Evolutionary conservation across 2,888 invertebrate species (phyloP), one percentile per base, ranked within the genome.

Genomic region (Brachynemurus nebulosus): DNA sequence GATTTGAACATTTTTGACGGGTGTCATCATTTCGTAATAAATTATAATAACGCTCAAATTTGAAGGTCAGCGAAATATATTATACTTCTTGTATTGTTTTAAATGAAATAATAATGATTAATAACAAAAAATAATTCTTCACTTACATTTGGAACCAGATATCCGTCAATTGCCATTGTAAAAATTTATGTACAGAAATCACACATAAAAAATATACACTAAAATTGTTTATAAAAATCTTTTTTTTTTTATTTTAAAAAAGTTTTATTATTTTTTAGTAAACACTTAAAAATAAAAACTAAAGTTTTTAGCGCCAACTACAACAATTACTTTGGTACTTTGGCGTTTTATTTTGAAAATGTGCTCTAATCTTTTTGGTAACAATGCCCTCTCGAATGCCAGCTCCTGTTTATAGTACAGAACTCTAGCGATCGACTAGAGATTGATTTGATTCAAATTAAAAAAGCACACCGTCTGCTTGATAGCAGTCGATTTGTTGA

Each of bases 401-500:
- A 30, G 30, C 30, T 30, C 30, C 30, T 30, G 30, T 30, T 12
- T 30, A 30, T 30, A 30, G 14, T 14, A 30, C 30, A 30, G 30
- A 30, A 30, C 30, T 30, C 30, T 12, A 30, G 30, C 30, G n/a
- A 30, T 30, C 30, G 30, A 30, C 30, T 30, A 30, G 30, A 30
- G 30, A 30, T 30, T 30, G 30, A n/a, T n/a, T n/a, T 30, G 30
- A 30, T 30, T 12, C 14, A 30, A 11, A 12, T 30, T 30, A 12
- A 12, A 12, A 8, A 30, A 30, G 14, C 30, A 30, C 30, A 12
- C 30, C 14, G 30, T 30, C 30, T 30, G 30, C 30, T 30, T 30
- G n/a, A 14, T 30, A 30, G 30, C 30, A 30, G 30, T 30, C 30
- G 30, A 14, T 14, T 14, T 12, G 14, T 30, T 12, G n/a, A 14